Evolutionary conservation across 2,888 invertebrate species (phyloP).

Genomic region (Tipula vernalis): DNA sequence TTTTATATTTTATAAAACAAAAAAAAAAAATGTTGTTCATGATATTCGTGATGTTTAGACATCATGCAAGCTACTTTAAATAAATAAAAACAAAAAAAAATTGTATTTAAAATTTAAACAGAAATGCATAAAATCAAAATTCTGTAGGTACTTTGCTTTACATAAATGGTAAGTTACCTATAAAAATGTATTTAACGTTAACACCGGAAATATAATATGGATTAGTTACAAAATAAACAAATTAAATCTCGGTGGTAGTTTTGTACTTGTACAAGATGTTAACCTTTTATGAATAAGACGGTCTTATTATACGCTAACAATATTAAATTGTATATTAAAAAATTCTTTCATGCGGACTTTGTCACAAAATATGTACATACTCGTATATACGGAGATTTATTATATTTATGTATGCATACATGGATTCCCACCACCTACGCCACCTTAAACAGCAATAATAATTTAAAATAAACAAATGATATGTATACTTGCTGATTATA

Average conservation of each 20-base stretch:
- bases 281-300: neutral
- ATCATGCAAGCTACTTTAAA: neutral
- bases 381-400: neutral
- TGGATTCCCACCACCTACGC: neutral
- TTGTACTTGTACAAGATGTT: neutral
- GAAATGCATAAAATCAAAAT: neutral
- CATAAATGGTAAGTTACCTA: neutral
- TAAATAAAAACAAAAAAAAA: neutral
- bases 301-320: neutral
- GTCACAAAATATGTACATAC: neutral
- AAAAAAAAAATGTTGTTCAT: neutral
- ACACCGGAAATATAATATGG: neutral
- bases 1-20: neutral
- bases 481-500: neutral
- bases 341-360: neutral
- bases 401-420: neutral
- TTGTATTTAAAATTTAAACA: neutral
- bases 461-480: neutral
- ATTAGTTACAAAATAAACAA: neutral
- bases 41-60: constrained; percentile 4
- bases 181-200: neutral
- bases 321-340: neutral
- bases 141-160: neutral
- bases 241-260: neutral
- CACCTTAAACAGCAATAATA: neutral